Conservation (phyloP, 2,888 invertebrate species). For the Eupithecia exiguata region DNA sequence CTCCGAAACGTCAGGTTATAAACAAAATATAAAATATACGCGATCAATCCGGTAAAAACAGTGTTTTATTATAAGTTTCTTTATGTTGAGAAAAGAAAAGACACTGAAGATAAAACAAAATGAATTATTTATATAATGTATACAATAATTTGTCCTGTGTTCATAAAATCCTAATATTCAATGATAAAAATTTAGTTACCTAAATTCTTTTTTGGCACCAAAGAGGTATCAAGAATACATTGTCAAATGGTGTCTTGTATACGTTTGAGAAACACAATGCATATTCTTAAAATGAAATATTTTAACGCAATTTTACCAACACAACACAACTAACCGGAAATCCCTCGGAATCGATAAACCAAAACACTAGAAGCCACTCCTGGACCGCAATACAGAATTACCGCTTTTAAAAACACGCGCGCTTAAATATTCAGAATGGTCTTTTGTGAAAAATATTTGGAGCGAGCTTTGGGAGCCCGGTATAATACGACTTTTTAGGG, state of each 20-base stretch:
- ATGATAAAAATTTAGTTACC: background rate
- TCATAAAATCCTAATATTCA: background rate
- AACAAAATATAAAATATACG: too few relatives aligned
- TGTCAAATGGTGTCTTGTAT: background rate
- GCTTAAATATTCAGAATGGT: constrained; percentile 31
- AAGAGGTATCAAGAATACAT: background rate
- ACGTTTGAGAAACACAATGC: background rate
- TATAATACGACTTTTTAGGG: constrained; percentile 17
- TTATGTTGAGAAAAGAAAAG: background rate
- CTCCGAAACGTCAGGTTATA: too few relatives aligned
- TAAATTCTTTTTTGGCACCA: background rate
- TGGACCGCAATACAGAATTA: constrained; percentile 21
- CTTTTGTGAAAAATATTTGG: constrained; percentile 36
- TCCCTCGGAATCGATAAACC: constrained; percentile 10
- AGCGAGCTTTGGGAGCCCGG: constrained; percentile 16
- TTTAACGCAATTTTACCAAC: background rate
- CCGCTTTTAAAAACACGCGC: constrained; percentile 28
- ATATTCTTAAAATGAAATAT: background rate
- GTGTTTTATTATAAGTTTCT: too few relatives aligned
- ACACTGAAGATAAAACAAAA: background rate
- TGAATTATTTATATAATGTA: too few relatives aligned
- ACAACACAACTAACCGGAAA: background rate
- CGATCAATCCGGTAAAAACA: too few relatives aligned
- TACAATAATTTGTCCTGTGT: too few relatives aligned
- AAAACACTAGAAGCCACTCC: constrained; percentile 29